Conservation (phyloP, 2,797 vertebrate genomes). For the Australoheros facetus region DNA sequence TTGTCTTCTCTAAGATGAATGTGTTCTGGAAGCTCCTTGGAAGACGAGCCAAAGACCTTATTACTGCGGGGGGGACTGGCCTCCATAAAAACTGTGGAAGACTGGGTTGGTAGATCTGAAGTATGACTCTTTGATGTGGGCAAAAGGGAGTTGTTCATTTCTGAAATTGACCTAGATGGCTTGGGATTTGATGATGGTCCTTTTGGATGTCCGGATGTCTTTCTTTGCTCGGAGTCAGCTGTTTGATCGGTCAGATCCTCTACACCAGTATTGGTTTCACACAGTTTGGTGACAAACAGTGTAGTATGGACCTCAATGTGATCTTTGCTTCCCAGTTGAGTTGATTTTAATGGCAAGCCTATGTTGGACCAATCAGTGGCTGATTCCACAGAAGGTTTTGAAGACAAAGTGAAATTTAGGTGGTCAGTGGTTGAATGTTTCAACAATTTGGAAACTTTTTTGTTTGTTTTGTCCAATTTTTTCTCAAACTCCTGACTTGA, state of each 20-base stretch:
- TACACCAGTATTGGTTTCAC: not conserved
- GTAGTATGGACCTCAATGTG: not conserved
- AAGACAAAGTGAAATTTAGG: not conserved
- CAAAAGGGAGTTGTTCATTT: not conserved
- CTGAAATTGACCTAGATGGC: not conserved
- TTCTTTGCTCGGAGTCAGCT: slow-evolving; percentile 4
- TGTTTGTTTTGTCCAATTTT: slow-evolving; percentile 13
- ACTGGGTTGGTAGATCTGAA: slow-evolving; percentile 4
- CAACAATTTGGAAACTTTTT: slow-evolving; percentile 7
- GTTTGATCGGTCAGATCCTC: not conserved
- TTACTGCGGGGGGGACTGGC: not conserved
- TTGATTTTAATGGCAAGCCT: not conserved
- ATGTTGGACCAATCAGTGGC: not conserved
- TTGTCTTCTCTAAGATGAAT: not conserved
- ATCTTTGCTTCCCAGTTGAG: not conserved
- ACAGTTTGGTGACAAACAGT: not conserved
- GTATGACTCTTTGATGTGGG: not conserved
- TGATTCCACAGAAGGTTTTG: slow-evolving; percentile 17
- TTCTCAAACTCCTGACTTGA: slow-evolving; percentile 2
- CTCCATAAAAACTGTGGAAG: not conserved
- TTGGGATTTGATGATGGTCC: not conserved
- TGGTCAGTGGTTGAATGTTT: not conserved
- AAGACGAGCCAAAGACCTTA: not conserved
- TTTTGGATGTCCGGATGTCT: slow-evolving; percentile 6
- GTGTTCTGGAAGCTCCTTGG: not conserved